Evolutionary conservation across 2,113 vertebrate genomes (phyloP).

Genomic region (Eleginops maclovinus): DNA sequence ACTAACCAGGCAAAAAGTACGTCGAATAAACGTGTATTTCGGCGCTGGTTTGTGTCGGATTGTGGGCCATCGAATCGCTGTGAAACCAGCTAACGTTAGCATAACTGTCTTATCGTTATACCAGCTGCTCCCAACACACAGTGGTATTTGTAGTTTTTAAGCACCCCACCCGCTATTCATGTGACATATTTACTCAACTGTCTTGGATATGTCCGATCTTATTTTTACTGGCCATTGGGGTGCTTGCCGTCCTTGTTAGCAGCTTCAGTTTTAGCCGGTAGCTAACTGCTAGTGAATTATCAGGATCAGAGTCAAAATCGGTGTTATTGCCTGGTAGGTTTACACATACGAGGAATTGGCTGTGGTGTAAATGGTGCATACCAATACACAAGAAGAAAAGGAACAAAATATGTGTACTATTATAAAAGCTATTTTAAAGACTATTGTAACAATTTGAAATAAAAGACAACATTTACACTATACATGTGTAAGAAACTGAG

Average conservation of each 20-base stretch:
- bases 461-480: too few species aligned
- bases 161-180: background rate
- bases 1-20: slow-evolving; percentile 89
- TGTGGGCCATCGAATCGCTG: slow-evolving; percentile 54
- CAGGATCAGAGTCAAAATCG: too few species aligned
- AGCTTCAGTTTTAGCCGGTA: slow-evolving; percentile 37
- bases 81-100: slow-evolving; percentile 73
- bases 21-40: slow-evolving; percentile 61
- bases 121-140: background rate
- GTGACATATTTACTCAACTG: background rate
- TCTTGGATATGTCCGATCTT: background rate
- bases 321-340: too few species aligned
- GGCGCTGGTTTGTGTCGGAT: background rate
- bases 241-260: background rate
- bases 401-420: too few species aligned
- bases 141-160: slow-evolving; percentile 59
- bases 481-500: too few species aligned
- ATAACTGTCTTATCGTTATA: slow-evolving; percentile 38
- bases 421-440: too few species aligned
- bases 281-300: slow-evolving; percentile 10
- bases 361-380: too few species aligned
- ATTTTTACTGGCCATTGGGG: background rate
- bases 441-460: too few species aligned
- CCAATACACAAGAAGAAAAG: too few species aligned
- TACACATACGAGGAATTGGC: too few species aligned